These are phyloP conservation scores for Agelaius phoeniceus DNA, from an alignment of 2,113 vertebrate genomes.

Conservation along the genomic window DNA sequence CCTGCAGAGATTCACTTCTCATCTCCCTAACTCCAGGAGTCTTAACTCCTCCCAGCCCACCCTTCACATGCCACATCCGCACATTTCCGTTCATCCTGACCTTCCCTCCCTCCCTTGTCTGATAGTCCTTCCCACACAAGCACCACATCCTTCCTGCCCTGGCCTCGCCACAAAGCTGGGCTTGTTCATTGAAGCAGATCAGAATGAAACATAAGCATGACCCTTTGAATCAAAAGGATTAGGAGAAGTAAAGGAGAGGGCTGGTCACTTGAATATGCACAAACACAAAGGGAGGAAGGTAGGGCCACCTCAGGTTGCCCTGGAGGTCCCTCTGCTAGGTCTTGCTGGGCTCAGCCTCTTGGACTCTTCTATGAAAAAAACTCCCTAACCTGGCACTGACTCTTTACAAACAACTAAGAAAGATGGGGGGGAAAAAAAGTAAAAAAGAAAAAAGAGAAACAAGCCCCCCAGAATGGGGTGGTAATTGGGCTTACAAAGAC, in stretches of 20 bases:
- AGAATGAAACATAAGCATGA: not conserved
- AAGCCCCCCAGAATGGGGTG: accelerated
- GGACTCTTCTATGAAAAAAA: not conserved
- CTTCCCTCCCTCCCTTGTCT: not conserved
- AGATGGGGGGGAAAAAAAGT: not conserved
- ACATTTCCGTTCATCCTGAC: not conserved
- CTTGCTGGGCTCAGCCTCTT: not conserved
- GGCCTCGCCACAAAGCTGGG: not conserved
- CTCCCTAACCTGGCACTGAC: not conserved
- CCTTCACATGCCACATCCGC: not conserved
- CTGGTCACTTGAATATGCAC: not conserved
- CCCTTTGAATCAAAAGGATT: not conserved
- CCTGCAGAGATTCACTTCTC: not conserved
- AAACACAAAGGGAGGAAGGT: not conserved
- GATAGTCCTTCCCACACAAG: constrained; percentile 31
- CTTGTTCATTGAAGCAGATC: not conserved
- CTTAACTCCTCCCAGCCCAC: not conserved
- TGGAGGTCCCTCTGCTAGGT: not conserved
- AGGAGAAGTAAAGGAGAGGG: not conserved
- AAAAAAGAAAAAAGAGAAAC: no score
- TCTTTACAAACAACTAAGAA: not conserved
- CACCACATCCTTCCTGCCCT: constrained; percentile 50
- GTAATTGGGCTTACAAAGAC: not conserved
- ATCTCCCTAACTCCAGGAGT: not conserved
- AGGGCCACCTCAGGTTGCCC: not conserved